phyloP scores from a whole-genome alignment of 1,140 invertebrate genomes.

The Asobara japonica region DNA sequence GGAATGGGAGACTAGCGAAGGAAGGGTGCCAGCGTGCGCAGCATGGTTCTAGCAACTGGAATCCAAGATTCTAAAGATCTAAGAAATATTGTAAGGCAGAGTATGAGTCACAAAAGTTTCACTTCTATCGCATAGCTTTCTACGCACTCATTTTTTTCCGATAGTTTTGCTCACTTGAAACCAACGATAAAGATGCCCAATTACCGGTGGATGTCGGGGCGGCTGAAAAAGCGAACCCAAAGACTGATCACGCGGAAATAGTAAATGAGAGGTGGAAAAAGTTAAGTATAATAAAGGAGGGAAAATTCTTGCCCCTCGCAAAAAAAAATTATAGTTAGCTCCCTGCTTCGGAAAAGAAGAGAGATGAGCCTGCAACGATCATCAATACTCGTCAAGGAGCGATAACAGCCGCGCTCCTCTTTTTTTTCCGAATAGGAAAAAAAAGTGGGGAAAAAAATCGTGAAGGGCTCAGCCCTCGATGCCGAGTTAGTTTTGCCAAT shows the following conservation, averaged over 20 bases:
- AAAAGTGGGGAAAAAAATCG: background rate
- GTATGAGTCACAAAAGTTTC: no score
- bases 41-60: no score
- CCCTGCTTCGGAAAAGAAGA: slow-evolving; percentile 12
- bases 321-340: slow-evolving; percentile 3
- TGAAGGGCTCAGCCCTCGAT: background rate
- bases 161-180: no score
- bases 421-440: background rate
- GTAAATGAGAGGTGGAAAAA: background rate
- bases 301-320: background rate
- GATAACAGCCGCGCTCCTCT: slow-evolving; percentile 22
- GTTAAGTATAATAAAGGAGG: background rate
- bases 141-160: no score
- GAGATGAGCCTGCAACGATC: slow-evolving; percentile 16
- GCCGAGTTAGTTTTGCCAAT: background rate
- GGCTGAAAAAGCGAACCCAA: background rate
- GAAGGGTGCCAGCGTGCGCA: no score
- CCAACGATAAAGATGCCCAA: background rate
- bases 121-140: no score
- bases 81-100: no score
- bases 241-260: background rate
- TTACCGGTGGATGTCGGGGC: no score
- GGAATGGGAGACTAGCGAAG: no score
- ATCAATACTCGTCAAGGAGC: slow-evolving; percentile 41
- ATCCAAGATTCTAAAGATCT: no score